Percentiles rank a stretch among this genome's conserved stretches.
phyloP scores from a whole-genome alignment of 2,888 invertebrate genomes.

The Cataglyphis rosenhaueri region DNA sequence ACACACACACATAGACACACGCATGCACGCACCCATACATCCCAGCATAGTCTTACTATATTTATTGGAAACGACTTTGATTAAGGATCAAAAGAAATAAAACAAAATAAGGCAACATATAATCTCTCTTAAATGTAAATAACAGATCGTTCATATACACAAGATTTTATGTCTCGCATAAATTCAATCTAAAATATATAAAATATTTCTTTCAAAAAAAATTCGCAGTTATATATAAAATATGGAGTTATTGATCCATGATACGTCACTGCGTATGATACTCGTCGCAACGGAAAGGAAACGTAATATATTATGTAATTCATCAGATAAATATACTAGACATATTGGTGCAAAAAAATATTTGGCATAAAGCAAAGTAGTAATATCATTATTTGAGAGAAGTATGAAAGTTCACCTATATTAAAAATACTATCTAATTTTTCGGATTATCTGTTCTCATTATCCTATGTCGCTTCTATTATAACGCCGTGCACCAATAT shows the following conservation, averaged over 20 bases:
- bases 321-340: slow-evolving; percentile 4
- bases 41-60: slow-evolving; percentile 4
- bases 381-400: slow-evolving; percentile 25
- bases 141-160: slow-evolving; percentile 5
- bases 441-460: slow-evolving; percentile 8
- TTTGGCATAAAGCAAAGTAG: slow-evolving; percentile 27
- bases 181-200: slow-evolving; percentile 20
- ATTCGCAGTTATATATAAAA: slow-evolving; percentile 19
- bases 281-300: background rate
- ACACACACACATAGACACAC: slow-evolving; percentile 21
- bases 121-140: slow-evolving; percentile 3
- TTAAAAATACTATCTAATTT: slow-evolving; percentile 31
- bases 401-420: slow-evolving; percentile 6
- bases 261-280: slow-evolving; percentile 7
- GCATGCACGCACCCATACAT: slow-evolving; percentile 37
- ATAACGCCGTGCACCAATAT: slow-evolving; percentile 21
- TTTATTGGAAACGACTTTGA: background rate
- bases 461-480: background rate
- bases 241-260: slow-evolving; percentile 1
- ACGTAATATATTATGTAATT: background rate
- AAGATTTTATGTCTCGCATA: background rate
- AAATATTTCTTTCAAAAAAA: background rate
- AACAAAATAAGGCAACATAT: slow-evolving; percentile 3
- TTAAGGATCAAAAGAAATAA: slow-evolving; percentile 5
- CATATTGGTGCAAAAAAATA: slow-evolving; percentile 13